Percentiles rank a stretch among this genome's conserved stretches.
Conservation (phyloP, 2,113 vertebrate species). For the Pseudopodoces humilis region DNA sequence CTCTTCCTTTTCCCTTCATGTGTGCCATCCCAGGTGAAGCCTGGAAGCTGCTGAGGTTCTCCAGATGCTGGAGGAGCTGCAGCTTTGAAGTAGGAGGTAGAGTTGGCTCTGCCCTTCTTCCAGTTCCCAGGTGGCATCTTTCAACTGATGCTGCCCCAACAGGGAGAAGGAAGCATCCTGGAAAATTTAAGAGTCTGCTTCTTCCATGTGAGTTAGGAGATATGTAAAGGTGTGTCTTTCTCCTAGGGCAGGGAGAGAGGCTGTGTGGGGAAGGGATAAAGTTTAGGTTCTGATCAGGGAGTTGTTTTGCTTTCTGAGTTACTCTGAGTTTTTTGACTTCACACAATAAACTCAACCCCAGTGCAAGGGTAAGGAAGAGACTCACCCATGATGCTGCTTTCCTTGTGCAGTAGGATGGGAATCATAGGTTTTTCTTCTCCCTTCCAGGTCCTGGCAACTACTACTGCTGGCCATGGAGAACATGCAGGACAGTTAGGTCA, state of each 20-base stretch:
- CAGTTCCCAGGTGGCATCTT: background rate
- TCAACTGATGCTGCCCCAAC: background rate
- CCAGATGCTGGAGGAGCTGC: background rate
- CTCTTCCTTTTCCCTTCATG: background rate
- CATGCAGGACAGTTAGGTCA: background rate
- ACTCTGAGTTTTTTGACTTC: background rate
- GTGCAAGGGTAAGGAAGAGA: background rate
- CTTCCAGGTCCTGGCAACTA: background rate
- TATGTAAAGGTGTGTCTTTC: background rate
- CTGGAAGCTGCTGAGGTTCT: background rate
- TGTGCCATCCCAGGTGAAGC: background rate
- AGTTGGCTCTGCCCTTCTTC: background rate
- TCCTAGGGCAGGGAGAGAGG: background rate
- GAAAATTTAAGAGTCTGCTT: background rate
- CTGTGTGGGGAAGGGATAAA: background rate
- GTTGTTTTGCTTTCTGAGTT: background rate
- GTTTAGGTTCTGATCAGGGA: background rate
- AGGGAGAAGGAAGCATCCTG: background rate
- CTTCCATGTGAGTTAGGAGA: background rate
- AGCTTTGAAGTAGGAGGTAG: background rate
- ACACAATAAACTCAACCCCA: background rate
- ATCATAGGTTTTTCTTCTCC: background rate
- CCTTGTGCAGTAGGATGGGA: background rate
- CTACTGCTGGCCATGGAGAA: background rate
- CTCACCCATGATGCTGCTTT: accelerated